A percentile compares a stretch with the other conserved stretches of the same genome.
Conservation (phyloP, 2,113 vertebrate genomes). For the Cyrtonyx montezumae region DNA sequence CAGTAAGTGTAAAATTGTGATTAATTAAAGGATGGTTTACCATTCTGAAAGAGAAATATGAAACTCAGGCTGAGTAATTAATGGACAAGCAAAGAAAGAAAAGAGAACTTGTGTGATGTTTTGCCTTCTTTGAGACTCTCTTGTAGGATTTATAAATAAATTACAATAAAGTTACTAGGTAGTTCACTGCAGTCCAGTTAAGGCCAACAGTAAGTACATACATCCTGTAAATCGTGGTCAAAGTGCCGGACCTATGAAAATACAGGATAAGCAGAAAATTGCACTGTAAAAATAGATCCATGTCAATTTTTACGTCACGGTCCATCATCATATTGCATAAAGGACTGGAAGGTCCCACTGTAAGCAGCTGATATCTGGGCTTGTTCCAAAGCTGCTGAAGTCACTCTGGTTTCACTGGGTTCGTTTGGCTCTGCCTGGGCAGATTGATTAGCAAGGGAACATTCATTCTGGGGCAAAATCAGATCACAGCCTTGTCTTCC, state of each 20-base stretch:
- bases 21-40: conserved; percentile 31
- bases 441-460: neutral
- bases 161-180: neutral
- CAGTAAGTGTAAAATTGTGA: conserved; percentile 27
- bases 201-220: neutral
- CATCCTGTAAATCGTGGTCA: neutral
- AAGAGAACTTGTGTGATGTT: conserved; percentile 1
- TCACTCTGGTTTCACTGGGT: neutral
- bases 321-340: neutral
- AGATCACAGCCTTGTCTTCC: neutral
- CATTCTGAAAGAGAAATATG: neutral
- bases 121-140: conserved; percentile 16
- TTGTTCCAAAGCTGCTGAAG: neutral
- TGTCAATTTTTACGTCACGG: neutral
- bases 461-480: neutral
- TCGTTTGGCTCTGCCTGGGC: neutral
- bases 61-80: neutral
- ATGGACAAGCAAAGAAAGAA: conserved; percentile 14
- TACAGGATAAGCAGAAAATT: neutral
- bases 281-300: neutral
- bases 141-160: neutral
- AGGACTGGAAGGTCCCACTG: neutral
- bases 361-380: neutral
- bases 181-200: neutral
- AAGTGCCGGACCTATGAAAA: neutral